Evolutionary conservation across 2,113 vertebrate genomes (phyloP), one percentile per base, ranked within the genome.

Genomic region (Hiodon alosoides): DNA sequence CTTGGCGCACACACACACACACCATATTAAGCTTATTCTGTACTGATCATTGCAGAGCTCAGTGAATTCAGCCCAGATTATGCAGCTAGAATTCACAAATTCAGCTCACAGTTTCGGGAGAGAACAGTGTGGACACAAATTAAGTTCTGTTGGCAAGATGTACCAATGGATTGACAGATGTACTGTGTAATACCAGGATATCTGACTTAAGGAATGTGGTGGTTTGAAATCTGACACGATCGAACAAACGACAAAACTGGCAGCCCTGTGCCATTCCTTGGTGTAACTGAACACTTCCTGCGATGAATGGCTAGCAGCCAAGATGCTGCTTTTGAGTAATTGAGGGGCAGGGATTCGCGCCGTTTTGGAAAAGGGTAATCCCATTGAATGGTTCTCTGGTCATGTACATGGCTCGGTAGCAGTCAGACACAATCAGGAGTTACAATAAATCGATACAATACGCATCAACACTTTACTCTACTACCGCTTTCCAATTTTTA

Each of bases 151-250:
- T 17, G 17, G 47, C 17, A 67, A 75, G 64, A 75, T 59, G 47
- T 59, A 67, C 64, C 8, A 47, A n/a, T 58, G 57, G 67, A 75
- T 53, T 59, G 47, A 7, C 58, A 53, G 59, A 67, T 67, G 46
- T 59, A 31, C 16, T 16, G 68, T 14, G 53, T 69, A 69, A 53
- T 54, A 69, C 55, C 51, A 69, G 16, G 17, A 51, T 55, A 51
- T 69, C 53, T 51, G 6, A 47, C 17, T 66, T 66, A 54, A 67
- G 62, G 51, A 74, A 31, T 48, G 52, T 10, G 17, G 52, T 46
- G 53, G 72, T 46, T 74, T 74, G n/a, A 55, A 66, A 65, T 74
- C 62, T 31, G 31, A 1, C 8, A 3, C 7, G 13, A 68, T 48
- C 7, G 60, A 52, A 66, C 16, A 60, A 65, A 54, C 9, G 48